Conservation (phyloP, 53 echinoderm and acorn worm genomes). For the Patiria pectinifera region DNA sequence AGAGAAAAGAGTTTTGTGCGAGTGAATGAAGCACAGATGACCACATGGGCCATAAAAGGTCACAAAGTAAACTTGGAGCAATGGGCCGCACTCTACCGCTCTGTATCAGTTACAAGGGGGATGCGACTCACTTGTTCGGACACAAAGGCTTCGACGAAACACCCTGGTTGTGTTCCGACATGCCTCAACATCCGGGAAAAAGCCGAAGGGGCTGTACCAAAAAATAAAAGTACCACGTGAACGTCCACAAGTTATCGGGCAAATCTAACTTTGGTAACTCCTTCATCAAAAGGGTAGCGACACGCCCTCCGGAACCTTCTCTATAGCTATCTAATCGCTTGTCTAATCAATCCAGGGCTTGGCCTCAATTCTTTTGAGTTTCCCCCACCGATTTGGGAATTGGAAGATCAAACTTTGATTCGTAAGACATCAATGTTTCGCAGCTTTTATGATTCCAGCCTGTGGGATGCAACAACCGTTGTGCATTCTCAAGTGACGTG, state of each 20-base stretch:
- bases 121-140: background rate
- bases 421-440: background rate
- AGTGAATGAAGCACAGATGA: conserved; percentile 3
- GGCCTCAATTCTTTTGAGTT: background rate
- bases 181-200: background rate
- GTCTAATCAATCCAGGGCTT: background rate
- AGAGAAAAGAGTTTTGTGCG: background rate
- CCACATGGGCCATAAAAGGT: conserved; percentile 38
- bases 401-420: background rate
- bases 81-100: background rate
- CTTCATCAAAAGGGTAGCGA: background rate
- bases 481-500: conserved; percentile 2
- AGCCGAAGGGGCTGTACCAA: background rate
- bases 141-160: background rate
- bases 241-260: background rate
- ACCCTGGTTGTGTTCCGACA: background rate
- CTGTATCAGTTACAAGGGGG: background rate
- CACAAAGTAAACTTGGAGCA: conserved; percentile 23
- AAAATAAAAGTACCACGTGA: background rate
- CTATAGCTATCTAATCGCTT: background rate
- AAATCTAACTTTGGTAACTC: background rate
- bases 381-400: background rate
- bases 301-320: background rate
- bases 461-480: background rate
- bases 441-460: background rate